A percentile compares a stretch with the other conserved stretches of the same genome.
Conservation (phyloP, 1,140 invertebrate species). For the Episyrphus balteatus region DNA sequence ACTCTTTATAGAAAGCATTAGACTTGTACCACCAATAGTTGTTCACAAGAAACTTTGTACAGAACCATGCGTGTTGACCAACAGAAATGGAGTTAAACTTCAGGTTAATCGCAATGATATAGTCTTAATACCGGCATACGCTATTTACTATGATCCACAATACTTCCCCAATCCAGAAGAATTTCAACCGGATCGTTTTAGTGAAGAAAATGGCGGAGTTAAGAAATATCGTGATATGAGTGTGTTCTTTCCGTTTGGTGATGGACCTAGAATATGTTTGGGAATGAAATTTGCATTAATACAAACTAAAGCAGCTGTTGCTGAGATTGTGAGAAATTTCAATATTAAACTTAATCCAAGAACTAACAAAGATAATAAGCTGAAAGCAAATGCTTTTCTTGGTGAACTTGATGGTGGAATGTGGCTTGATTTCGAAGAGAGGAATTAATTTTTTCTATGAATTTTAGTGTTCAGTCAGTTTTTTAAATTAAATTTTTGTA, state of each 20-base stretch:
- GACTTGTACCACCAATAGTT: conserved; percentile 13
- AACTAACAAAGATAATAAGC: conserved; percentile 19
- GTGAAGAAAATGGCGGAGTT: conserved; percentile 14
- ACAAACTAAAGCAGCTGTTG: conserved; percentile 25
- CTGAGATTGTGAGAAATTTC: conserved; percentile 20
- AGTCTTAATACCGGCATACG: conserved; percentile 42
- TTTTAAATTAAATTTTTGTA: too few species aligned
- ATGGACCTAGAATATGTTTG: conserved; percentile 25
- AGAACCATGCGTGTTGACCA: conserved; percentile 15
- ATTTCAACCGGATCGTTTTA: conserved; percentile 59
- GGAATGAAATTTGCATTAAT: conserved; percentile 25
- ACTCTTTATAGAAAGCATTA: conserved; percentile 16
- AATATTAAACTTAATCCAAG: conserved; percentile 19
- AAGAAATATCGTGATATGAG: conserved; percentile 20
- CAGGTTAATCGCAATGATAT: conserved; percentile 37
- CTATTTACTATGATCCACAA: conserved; percentile 46
- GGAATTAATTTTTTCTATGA: too few species aligned
- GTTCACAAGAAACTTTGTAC: conserved; percentile 19
- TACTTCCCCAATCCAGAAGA: conserved; percentile 54
- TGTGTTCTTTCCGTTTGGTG: conserved; percentile 18
- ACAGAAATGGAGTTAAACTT: conserved; percentile 15
- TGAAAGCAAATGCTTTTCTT: too few species aligned
- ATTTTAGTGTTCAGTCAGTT: too few species aligned
- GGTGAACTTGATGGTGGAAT: too few species aligned
- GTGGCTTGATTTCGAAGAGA: too few species aligned